Evolutionary conservation across 2,797 vertebrate species (phyloP), one percentile per base, ranked within the genome.

Genomic region (Scomberomorus guttatus): DNA sequence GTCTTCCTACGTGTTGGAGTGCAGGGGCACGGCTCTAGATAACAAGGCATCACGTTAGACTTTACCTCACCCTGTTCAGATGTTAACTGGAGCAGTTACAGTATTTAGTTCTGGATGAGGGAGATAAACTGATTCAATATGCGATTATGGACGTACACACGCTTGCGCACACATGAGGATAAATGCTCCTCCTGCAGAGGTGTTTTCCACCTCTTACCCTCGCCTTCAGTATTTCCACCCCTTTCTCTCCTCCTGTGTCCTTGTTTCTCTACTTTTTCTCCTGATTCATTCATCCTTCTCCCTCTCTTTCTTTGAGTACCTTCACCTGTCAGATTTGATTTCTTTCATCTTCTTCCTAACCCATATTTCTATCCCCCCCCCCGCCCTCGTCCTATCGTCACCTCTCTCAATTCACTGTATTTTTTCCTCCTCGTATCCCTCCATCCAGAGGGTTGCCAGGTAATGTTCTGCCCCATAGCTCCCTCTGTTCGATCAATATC

Each of bases 281-380:
- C 65, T 67, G 61, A 72, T 82, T 78, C 75, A 57, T 20, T 81
- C 75, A 37, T 79, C 65, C 55, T 34, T 37, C 66, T 78, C 73
- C 46, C 70, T 64, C 65, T 48, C 44, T 63, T 52, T 79, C 67
- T 67, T 64, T 0, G 27, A 77, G 37, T 83, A 87, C 80, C 82
- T 87, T 88, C 83, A 82, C 81, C 81, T 90, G 91, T 91, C 87
- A 85, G 32, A 60, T 88, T 84, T 81, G 50, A 80, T 90, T 83
- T 83, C 84, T 89, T 87, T 89, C 77, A 83, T 89, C 81, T 70
- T 74, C 25, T 48, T 68, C 68, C 72, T 64, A 80, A 69, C 76
- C 80, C 52, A 75, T 76, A 85, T 90, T 86, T 87, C 75, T 77
- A 20, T 32, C 2, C 2, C 27, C 27, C 14, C 15, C 17, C 6